A percentile compares a stretch with the other conserved stretches of the same genome.
Evolutionary conservation across 2,113 vertebrate genomes (phyloP).

Genomic region (Seriola dumerili): DNA sequence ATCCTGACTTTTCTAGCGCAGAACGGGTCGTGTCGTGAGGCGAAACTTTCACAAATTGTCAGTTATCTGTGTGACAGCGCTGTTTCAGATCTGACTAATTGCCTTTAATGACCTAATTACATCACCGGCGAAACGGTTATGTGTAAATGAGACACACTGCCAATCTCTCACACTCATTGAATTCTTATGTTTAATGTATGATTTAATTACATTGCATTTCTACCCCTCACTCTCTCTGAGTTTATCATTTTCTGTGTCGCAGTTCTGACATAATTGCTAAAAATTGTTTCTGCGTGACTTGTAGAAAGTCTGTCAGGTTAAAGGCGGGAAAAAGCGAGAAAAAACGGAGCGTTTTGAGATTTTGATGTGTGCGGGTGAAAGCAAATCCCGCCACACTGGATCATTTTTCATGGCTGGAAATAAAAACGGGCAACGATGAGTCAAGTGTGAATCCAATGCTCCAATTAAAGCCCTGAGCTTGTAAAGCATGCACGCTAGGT

Average conservation of each 20-base stretch:
- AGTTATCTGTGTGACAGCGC: constrained; percentile 3
- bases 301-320: not conserved
- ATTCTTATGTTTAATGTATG: constrained; percentile 20
- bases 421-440: not conserved
- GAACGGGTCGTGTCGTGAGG: not conserved
- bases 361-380: not conserved
- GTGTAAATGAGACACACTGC: constrained; percentile 28
- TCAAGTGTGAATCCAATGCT: not conserved
- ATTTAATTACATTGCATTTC: constrained; percentile 23
- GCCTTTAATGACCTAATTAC: constrained; percentile 35
- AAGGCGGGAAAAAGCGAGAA: not conserved
- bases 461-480: not conserved
- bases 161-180: constrained; percentile 8
- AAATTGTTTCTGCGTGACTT: not conserved
- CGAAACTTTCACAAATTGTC: not conserved
- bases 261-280: not conserved
- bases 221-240: not conserved
- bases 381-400: not conserved
- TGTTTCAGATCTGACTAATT: constrained; percentile 25
- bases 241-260: constrained; percentile 11
- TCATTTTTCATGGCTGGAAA: not conserved
- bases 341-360: not conserved
- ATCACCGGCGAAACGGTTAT: constrained; percentile 15
- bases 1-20: not conserved
- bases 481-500: constrained; percentile 11